Evolutionary conservation across 2,113 vertebrate genomes (phyloP), one percentile per base, ranked within the genome.

Genomic region (Dicerorhinus sumatrensis): DNA sequence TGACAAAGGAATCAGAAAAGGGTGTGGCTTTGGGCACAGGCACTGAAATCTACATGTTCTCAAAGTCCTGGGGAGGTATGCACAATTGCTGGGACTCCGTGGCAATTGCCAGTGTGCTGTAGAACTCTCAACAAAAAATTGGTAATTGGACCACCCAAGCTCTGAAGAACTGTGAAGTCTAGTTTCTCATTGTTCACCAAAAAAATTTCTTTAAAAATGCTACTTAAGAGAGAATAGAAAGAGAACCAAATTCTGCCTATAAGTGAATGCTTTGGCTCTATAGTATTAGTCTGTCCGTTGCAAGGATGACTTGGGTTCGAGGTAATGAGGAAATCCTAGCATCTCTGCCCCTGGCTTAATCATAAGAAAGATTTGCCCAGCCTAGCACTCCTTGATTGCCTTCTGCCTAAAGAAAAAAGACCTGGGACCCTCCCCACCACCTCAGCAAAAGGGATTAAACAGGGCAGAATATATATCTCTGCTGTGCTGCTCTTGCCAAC

Each of bases 81-180:
- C 39, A 16, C 33, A 69, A 63, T 18, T 36, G 65, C 85, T 33
- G 23, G 51, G 17, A 89, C 62, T 65, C 76, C 42, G 1, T 16
- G 9, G 65, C 79, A 51, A 23, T 46, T 82, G 69, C 63, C 75
- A 80, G 60, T 79, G 58, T 92, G 95, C 88, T 89, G 56, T 48
- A 96, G 63, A 98, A 25, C 95, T 96, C 98, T 97, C 97, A 97
- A 79, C 96, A 95, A 97, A 97, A 96, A 89, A 93, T 88, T 98
- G 96, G 93, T 95, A 97, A 98, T 96, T 98, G 97, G 96, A 97
- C 91, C 97, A 97, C 98, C 92, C 97, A 98, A 93, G 86, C 60
- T 87, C n/a, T 60, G 3, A 97, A 96, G 54, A 60, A 62, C 86
- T 70, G 51, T 91, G 48, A 81, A 94, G 72, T 13, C 29, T 25